A percentile compares a stretch with the other conserved stretches of the same genome.
phyloP scores from a whole-genome alignment of 2,888 invertebrate species.

The Resseliella maxima region DNA sequence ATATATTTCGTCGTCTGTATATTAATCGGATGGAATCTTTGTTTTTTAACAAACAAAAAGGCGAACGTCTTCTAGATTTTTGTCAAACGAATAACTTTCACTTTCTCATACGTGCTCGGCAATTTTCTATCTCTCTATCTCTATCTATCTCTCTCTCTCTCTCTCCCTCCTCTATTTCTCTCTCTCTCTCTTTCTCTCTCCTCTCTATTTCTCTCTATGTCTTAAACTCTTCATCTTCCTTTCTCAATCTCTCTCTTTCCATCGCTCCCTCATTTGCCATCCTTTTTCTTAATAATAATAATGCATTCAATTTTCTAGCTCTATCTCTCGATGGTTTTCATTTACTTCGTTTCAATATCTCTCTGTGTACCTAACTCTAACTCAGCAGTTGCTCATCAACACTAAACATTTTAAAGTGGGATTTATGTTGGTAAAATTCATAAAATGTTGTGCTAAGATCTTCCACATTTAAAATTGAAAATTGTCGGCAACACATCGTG shows the following conservation, averaged over 20 bases:
- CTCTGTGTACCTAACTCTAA: too few species aligned
- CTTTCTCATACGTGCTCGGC: background rate
- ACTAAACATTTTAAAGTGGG: background rate
- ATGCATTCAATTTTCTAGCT: too few species aligned
- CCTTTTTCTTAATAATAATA: too few species aligned
- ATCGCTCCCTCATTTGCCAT: too few species aligned
- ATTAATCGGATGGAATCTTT: background rate
- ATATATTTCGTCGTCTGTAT: background rate
- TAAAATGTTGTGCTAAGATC: background rate
- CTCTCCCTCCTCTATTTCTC: background rate
- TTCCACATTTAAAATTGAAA: conserved; percentile 18
- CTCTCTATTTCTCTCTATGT: too few species aligned
- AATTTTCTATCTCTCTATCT: too few species aligned
- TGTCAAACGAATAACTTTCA: background rate
- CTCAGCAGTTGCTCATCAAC: too few species aligned
- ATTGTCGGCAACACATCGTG: background rate
- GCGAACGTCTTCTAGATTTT: background rate
- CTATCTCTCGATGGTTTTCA: too few species aligned
- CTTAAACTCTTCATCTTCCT: too few species aligned
- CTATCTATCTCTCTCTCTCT: background rate
- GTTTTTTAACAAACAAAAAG: background rate
- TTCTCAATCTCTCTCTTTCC: background rate
- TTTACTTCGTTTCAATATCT: too few species aligned
- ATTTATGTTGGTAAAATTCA: background rate
- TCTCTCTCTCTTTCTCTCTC: too few species aligned